These are phyloP conservation scores for Aspidiotus rigidus DNA, from an alignment of 2,888 invertebrate genomes.

Conservation along the genomic window DNA sequence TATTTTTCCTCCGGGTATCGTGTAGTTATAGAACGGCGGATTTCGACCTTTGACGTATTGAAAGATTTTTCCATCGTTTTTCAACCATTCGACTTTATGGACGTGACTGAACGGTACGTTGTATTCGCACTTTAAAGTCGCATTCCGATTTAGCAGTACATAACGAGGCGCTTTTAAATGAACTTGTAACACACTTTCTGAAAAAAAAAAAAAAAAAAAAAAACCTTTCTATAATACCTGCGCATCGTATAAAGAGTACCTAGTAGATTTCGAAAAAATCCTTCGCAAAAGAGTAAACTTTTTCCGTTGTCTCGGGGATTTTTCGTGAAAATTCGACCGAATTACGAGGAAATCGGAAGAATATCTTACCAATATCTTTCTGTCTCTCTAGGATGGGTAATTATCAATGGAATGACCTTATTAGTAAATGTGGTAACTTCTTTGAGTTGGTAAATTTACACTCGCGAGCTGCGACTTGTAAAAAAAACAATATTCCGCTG, in stretches of 20 bases:
- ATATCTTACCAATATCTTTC: too few species aligned
- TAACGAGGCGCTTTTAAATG: constrained; percentile 49
- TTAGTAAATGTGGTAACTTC: too few species aligned
- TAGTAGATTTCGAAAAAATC: too few species aligned
- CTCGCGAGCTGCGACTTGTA: constrained; percentile 5
- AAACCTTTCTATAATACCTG: too few species aligned
- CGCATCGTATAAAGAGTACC: too few species aligned
- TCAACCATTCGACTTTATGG: constrained; percentile 68
- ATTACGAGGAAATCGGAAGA: too few species aligned
- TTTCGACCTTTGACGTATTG: constrained; percentile 68
- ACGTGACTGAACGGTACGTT: constrained; percentile 63
- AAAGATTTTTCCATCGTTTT: constrained; percentile 63
- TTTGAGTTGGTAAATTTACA: too few species aligned
- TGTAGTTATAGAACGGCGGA: constrained; percentile 61
- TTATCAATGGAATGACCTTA: too few species aligned
- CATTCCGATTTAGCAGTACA: constrained; percentile 61
- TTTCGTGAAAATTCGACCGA: too few species aligned
- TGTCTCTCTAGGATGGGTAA: too few species aligned
- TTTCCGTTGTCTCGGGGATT: too few species aligned
- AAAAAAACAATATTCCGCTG: constrained; percentile 27
- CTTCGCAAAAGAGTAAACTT: too few species aligned
- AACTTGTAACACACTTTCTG: constrained; percentile 26
- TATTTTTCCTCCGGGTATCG: constrained; percentile 59
- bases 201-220: constrained; percentile 9
- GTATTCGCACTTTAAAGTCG: constrained; percentile 63